These are phyloP conservation scores for Corydoras sp. DNA, from an alignment of 2,113 vertebrate species.

Conservation along the genomic window DNA sequence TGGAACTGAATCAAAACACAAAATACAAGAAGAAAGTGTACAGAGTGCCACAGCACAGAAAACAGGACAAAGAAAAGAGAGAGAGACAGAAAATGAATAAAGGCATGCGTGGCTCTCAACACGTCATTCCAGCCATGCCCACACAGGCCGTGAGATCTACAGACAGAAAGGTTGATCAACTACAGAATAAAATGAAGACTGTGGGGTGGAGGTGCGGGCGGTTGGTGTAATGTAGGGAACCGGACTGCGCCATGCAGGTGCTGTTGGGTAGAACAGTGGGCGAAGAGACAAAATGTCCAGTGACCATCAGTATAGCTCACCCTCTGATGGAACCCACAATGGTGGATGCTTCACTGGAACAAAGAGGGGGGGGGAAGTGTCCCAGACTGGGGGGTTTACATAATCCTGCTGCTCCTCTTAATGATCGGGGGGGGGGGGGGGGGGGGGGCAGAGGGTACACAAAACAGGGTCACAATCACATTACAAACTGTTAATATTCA, in stretches of 20 bases:
- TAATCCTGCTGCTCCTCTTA: conserved; percentile 69
- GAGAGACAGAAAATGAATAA: background rate
- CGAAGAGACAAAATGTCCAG: conserved; percentile 43
- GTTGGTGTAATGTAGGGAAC: conserved; percentile 1
- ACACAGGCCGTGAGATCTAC: conserved; percentile 36
- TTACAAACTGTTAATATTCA: conserved; percentile 56
- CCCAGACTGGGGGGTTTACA: conserved; percentile 68
- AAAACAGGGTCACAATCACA: conserved; percentile 41
- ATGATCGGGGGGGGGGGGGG: conserved; percentile 45
- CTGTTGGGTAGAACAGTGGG: conserved; percentile 21
- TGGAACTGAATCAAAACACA: background rate
- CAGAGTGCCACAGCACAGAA: conserved; percentile 5
- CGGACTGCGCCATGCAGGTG: conserved; percentile 54
- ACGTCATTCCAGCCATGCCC: conserved; percentile 37
- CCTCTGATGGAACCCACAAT: conserved; percentile 65
- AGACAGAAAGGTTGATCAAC: conserved; percentile 10
- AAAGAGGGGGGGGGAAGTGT: conserved; percentile 68
- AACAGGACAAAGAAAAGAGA: conserved; percentile 1
- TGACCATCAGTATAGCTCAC: conserved; percentile 68
- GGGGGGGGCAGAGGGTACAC: conserved; percentile 42
- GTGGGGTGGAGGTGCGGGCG: conserved; percentile 13
- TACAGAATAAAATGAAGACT: conserved; percentile 46
- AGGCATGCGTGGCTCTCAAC: conserved; percentile 40
- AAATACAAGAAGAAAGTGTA: background rate
- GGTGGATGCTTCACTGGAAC: conserved; percentile 66